Evolutionary conservation across 2,113 vertebrate species (phyloP).

Genomic region (Neoarius graeffei): DNA sequence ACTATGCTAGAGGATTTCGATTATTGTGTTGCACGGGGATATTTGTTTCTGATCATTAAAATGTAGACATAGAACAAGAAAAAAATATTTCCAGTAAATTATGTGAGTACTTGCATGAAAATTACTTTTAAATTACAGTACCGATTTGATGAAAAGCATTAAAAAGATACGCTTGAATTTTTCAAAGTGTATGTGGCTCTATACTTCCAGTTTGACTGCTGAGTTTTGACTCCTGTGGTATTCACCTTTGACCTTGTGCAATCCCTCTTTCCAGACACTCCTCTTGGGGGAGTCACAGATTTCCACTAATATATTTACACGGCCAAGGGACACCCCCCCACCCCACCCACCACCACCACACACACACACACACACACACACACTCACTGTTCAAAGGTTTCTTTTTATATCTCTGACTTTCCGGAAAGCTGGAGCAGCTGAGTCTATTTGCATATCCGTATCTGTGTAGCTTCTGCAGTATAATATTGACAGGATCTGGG

Average conservation of each 20-base stretch:
- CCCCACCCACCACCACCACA: no score
- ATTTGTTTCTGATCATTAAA: neutral
- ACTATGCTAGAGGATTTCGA: neutral
- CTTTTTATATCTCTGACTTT: constrained; percentile 54
- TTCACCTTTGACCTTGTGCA: constrained; percentile 25
- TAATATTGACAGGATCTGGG: neutral
- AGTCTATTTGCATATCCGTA: constrained; percentile 36
- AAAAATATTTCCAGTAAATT: neutral
- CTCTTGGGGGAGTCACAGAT: constrained; percentile 42
- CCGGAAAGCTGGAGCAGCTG: constrained; percentile 44
- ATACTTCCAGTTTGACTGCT: neutral
- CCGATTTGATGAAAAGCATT: neutral
- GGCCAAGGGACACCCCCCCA: no score
- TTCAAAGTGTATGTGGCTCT: neutral
- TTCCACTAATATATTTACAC: constrained; percentile 43
- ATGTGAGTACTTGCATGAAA: neutral
- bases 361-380: no score
- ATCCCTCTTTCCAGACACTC: constrained; percentile 39
- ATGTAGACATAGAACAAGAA: neutral
- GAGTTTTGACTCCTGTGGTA: neutral
- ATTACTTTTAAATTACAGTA: neutral
- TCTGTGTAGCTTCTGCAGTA: constrained; percentile 11
- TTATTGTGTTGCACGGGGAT: neutral
- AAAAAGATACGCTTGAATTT: neutral
- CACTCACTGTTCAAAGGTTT: constrained; percentile 13